Percentiles rank a stretch among this genome's conserved stretches.
These are phyloP conservation scores for Suricata suricatta DNA, from an alignment of 2,113 vertebrate genomes.

Conservation along the genomic window DNA sequence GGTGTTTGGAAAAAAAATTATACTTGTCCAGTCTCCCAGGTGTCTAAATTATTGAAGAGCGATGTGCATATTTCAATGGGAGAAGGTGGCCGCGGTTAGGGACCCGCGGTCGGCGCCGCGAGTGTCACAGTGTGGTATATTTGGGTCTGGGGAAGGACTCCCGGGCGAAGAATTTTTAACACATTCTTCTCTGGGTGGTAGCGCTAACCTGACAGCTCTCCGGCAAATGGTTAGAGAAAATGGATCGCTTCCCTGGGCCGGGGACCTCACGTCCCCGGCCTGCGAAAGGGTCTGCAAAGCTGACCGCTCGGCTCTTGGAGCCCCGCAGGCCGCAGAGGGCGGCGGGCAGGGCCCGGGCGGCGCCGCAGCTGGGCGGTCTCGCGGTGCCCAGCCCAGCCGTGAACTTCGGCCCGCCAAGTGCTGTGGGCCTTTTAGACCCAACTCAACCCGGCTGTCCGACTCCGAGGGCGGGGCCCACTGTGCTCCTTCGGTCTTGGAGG, in stretches of 20 bases:
- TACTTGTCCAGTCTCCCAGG: conserved; percentile 43
- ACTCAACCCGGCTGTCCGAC: not conserved
- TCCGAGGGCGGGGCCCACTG: not conserved
- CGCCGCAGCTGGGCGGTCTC: not conserved
- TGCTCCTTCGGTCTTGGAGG: not conserved
- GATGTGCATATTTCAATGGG: conserved; percentile 61
- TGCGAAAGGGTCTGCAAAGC: not conserved
- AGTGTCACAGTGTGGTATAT: not conserved
- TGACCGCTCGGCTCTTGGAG: not conserved
- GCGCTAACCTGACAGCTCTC: conserved; percentile 14
- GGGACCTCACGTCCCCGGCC: not conserved
- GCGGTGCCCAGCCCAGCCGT: not conserved
- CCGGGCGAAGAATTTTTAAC: not conserved
- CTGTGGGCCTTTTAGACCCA: not conserved
- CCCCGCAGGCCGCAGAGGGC: not conserved
- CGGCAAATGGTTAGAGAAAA: conserved; percentile 54
- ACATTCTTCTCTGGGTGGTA: conserved; percentile 1
- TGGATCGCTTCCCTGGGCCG: not conserved
- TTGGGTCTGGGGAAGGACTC: conserved; percentile 11
- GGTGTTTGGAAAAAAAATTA: conserved; percentile 45
- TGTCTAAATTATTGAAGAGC: conserved; percentile 59
- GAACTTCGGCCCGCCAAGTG: not conserved
- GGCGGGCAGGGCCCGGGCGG: not conserved
- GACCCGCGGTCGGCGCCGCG: not conserved
- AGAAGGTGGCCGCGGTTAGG: conserved; percentile 61